Evolutionary conservation across 2,888 invertebrate species (phyloP).

Genomic region (Eupelmus urozonus): DNA sequence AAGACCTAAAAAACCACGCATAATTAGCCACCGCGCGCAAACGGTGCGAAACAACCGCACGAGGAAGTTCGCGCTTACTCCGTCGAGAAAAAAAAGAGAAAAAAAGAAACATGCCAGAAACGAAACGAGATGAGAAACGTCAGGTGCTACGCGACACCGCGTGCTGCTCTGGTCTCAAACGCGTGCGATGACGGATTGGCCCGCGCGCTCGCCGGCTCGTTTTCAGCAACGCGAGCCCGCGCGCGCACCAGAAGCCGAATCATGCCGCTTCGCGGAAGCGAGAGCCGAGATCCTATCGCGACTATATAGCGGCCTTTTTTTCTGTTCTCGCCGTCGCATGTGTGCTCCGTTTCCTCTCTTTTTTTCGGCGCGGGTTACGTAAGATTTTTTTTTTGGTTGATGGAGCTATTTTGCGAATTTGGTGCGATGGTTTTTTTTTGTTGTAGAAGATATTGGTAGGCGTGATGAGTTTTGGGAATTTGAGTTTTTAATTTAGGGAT

Average conservation of each 20-base stretch:
- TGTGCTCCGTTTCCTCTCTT: neutral
- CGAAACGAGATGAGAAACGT: neutral
- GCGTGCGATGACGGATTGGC: conserved; percentile 13
- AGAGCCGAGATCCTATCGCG: conserved; percentile 34
- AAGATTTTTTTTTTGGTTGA: neutral
- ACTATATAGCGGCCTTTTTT: neutral
- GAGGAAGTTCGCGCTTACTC: neutral
- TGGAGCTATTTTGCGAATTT: neutral
- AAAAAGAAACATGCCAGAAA: conserved; percentile 3
- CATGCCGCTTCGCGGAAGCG: conserved; percentile 41
- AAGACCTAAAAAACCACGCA: neutral
- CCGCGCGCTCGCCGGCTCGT: conserved; percentile 12
- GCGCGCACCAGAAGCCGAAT: conserved; percentile 47
- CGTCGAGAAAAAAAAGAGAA: neutral
- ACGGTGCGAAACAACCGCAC: neutral
- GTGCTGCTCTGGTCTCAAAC: too few species aligned
- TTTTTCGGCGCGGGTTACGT: neutral
- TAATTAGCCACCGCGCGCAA: neutral
- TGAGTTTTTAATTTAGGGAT: too few species aligned
- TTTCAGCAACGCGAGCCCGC: conserved; percentile 4
- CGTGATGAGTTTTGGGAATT: too few species aligned
- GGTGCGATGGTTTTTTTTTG: too few species aligned
- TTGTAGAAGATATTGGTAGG: too few species aligned
- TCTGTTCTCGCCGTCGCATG: neutral
- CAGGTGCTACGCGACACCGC: conserved; percentile 27